Evolutionary conservation across 2,113 vertebrate genomes (phyloP).

Genomic region (Carassius gibelio): DNA sequence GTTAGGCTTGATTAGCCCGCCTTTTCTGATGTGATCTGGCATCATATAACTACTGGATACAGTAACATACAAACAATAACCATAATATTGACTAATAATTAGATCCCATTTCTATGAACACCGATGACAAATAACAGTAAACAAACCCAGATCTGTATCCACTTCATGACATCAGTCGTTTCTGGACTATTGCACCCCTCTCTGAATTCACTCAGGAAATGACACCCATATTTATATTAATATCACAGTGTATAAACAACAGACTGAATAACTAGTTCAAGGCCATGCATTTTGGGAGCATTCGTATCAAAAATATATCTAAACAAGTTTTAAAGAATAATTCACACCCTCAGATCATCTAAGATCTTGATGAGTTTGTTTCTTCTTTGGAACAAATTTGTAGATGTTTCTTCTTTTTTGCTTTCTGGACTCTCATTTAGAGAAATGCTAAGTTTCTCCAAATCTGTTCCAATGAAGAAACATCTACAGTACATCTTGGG

Average conservation of each 20-base stretch:
- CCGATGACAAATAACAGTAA: background rate
- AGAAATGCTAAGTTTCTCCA: background rate
- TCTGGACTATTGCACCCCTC: background rate
- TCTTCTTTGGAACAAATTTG: background rate
- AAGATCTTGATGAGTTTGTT: background rate
- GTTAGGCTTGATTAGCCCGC: background rate
- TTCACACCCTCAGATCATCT: background rate
- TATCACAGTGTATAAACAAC: background rate
- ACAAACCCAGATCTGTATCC: background rate
- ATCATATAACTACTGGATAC: background rate
- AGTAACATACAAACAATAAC: background rate
- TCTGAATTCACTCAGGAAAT: background rate
- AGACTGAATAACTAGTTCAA: background rate
- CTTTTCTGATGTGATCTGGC: background rate
- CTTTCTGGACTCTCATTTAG: background rate
- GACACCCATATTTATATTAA: background rate
- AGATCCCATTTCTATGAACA: background rate
- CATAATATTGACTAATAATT: background rate
- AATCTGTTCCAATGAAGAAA: background rate
- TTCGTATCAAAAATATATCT: background rate
- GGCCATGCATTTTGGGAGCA: background rate
- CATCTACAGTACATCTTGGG: background rate
- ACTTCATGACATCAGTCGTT: background rate
- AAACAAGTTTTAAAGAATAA: background rate
- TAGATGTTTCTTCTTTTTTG: background rate